Base-by-base conservation (phyloP, 1,140 invertebrate species). In the Apis dorsata region DNA sequence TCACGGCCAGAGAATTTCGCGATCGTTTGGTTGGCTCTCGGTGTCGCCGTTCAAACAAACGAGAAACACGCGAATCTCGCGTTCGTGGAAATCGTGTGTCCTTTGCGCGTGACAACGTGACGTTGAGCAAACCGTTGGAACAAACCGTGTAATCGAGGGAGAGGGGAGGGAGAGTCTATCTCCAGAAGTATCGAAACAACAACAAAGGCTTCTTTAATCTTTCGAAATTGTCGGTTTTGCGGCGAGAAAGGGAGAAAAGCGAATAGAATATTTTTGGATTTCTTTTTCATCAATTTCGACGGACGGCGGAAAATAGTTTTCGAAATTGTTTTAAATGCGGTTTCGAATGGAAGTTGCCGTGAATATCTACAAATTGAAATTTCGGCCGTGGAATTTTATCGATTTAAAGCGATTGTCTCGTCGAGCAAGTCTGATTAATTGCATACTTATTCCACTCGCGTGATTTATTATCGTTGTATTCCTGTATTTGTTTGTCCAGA, bases 41-140 rank as follows among this genome's bases (percentile, higher is more conserved):
- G n/a, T 49, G 66, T 49, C n/a, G 19, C 66, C 19, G 19, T 21
- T 17, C 51, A 72, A 72, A 72, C 51, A 72, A 72, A 72, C 60
- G 44, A 19, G 74, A n/a, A 34, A 66, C 62, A 77, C 74, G 21
- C 49, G 62, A 53, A 0, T 17, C 60, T 53, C 24, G 74, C 62
- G 7, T 7, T 44, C 34, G 10, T 15, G 73, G 59, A 63, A 66
- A 66, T 34, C 53, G 74, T 77, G 49, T 66, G 62, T 53, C 19
- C 59, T 7, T 44, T 7, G 34, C 34, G 34, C 34, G 34, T 19
- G 49, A 28, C 68, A 2, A 69, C 44, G 44, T 13, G 59, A 44
- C 55, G 55, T 13, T 11, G 11, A 7, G 34, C 21, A 34, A 7
- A 15, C 53, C 11, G 11, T 53, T 15, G 15, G 11, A 55, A 15